Conservation (phyloP, 2,113 vertebrate genomes). For the Mohoua ochrocephala region DNA sequence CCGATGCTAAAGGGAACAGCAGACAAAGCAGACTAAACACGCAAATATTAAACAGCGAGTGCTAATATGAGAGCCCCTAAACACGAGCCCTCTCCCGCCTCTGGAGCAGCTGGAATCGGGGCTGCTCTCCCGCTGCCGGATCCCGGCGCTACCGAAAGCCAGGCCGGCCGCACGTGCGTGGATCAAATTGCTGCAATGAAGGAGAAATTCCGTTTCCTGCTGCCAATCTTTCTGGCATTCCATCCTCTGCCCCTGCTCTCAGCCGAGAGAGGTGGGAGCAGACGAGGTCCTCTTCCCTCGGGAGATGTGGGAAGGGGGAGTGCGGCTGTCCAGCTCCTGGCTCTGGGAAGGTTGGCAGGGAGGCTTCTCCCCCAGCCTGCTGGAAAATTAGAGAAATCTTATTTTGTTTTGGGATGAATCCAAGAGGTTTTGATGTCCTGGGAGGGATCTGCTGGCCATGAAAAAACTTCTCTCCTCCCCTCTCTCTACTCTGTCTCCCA, state of each 20-base stretch:
- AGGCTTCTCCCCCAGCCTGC: neutral
- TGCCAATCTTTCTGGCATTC: conserved; percentile 3
- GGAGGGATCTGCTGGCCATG: conserved; percentile 26
- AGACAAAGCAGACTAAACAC: conserved; percentile 57
- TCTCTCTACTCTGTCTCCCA: neutral
- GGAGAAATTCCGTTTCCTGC: conserved; percentile 3
- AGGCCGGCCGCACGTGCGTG: neutral
- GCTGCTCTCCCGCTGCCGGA: neutral
- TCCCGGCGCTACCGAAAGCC: neutral
- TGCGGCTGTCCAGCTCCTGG: neutral
- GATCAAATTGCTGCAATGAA: neutral
- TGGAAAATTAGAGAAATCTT: conserved; percentile 33
- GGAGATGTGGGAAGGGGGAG: neutral
- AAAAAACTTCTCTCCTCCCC: neutral
- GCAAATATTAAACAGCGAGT: conserved; percentile 46
- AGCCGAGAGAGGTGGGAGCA: neutral
- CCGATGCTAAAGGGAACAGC: conserved; percentile 10
- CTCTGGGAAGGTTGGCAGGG: neutral
- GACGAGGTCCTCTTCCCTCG: rapidly evolving
- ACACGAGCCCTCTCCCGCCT: neutral
- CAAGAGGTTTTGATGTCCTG: conserved; percentile 33
- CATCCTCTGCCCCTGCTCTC: neutral
- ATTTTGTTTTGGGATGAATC: conserved; percentile 18
- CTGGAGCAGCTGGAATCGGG: conserved; percentile 3
- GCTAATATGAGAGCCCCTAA: conserved; percentile 44